phyloP scores from a whole-genome alignment of 2,797 vertebrate species.

The Pelodytes ibericus region DNA sequence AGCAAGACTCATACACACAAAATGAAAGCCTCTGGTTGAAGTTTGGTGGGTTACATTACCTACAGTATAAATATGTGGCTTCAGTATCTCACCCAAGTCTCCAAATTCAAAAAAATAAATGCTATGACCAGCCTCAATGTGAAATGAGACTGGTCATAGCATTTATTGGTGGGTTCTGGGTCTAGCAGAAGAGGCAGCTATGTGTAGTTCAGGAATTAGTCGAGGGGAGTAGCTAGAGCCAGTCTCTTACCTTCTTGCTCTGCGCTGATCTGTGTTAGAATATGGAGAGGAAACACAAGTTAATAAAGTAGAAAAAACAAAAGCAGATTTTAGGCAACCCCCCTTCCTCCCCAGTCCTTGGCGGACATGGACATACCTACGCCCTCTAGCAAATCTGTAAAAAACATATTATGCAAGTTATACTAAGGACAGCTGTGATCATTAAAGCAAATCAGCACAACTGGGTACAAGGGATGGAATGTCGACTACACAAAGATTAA shows the following conservation, averaged over 20 bases:
- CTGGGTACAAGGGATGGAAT: background rate
- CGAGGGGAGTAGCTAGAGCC: background rate
- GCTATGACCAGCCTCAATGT: too few species aligned
- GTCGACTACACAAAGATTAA: background rate
- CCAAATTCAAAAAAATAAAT: too few species aligned
- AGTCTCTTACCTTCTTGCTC: background rate
- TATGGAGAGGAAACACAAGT: background rate
- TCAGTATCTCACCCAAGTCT: too few species aligned
- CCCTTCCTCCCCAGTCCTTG: background rate
- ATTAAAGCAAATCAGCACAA: background rate
- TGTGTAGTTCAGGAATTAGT: too few species aligned
- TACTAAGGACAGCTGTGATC: background rate
- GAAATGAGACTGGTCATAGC: too few species aligned
- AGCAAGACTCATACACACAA: too few species aligned
- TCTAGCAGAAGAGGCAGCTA: too few species aligned
- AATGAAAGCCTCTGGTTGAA: too few species aligned
- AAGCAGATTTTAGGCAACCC: background rate
- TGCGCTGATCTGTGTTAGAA: background rate
- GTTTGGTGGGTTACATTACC: too few species aligned
- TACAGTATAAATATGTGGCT: too few species aligned
- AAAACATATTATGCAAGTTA: background rate
- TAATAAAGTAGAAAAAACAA: background rate
- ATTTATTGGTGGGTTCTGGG: too few species aligned
- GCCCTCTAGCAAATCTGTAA: background rate
- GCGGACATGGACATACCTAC: background rate